Evolutionary conservation across 2,888 invertebrate species (phyloP), one percentile per base, ranked within the genome.

Genomic region (Synergus gifuensis): DNA sequence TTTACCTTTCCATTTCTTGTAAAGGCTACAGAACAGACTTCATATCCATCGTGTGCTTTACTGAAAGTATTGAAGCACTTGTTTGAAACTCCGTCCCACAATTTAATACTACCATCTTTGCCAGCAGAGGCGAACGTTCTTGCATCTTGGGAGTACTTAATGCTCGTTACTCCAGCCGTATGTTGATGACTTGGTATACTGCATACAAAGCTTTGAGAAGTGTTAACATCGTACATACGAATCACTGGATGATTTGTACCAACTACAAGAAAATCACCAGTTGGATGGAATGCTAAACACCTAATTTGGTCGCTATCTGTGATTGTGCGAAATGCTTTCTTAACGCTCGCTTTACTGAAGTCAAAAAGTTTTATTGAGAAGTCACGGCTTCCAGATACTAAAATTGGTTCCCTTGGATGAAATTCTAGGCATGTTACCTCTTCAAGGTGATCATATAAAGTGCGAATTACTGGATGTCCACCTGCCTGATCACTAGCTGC

Each of bases 381-480:
- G 91, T 99, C 99, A 58, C 96, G 94, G 9, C 98, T 98, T 0
- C 99, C 99, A 0, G 99, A 99, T 0, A 98, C 98, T 36, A 99
- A 93, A 86, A 99, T 96, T 85, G 98, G 98, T 86, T 98, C 98
- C 76, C 96, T 95, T 0, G 99, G 99, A 92, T 99, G 99, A 93
- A 99, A 99, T 90, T 98, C 98, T 63, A 99, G 93, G 77, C 97
- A 97, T 0, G 99, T 98, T 0, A 99, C 99, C 93, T 99, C 99
- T 92, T 98, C 99, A 49, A 98, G 96, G 90, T 99, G 99, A 93
- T 99, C 99, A 90, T 98, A 98, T 84, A 99, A 93, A 0, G 99
- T 99, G 83, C 99, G 94, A 86, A 99, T 99, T 58, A 99, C 99
- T 0, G 99, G 99, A 93, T 99, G 99, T 0, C 98, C 98, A 85